A percentile compares a stretch with the other conserved stretches of the same genome.
These are phyloP conservation scores for Aix galericulata DNA, from an alignment of 2,113 vertebrate genomes.

Conservation along the genomic window DNA sequence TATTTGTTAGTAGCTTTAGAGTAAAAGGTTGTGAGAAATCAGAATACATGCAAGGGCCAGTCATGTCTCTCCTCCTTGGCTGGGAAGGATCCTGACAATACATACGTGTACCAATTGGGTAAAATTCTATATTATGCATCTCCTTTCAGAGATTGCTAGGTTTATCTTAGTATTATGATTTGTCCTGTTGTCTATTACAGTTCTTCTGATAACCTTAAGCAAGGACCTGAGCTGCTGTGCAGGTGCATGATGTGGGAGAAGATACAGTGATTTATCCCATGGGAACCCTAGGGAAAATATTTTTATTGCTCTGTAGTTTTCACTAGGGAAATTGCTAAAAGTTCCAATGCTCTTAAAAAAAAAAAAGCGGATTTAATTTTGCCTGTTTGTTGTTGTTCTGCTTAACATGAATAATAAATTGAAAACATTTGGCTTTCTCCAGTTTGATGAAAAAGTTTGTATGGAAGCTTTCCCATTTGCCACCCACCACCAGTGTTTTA, in stretches of 20 bases:
- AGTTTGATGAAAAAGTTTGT: not conserved
- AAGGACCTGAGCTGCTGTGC: not conserved
- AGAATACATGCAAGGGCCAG: accelerated
- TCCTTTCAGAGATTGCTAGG: not conserved
- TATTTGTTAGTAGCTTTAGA: not conserved
- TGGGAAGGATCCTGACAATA: not conserved
- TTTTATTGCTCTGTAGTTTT: not conserved
- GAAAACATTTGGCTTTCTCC: not conserved
- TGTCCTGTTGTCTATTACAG: not conserved
- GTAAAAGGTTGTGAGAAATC: not conserved
- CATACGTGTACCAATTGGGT: not conserved
- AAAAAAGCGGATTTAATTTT: not conserved
- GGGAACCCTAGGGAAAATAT: not conserved
- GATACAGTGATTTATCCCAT: not conserved
- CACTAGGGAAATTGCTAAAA: not conserved
- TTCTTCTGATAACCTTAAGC: not conserved
- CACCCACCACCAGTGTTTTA: not conserved
- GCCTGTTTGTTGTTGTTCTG: not conserved
- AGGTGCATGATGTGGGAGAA: not conserved
- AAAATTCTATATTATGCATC: not conserved
- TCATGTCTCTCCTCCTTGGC: not conserved
- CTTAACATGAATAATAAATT: not conserved
- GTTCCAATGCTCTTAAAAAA: not conserved
- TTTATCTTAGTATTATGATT: not conserved
- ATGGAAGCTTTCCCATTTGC: not conserved